Evolutionary conservation across 2,113 vertebrate genomes (phyloP), one percentile per base, ranked within the genome.

Genomic region (Sisor rabdophorus): DNA sequence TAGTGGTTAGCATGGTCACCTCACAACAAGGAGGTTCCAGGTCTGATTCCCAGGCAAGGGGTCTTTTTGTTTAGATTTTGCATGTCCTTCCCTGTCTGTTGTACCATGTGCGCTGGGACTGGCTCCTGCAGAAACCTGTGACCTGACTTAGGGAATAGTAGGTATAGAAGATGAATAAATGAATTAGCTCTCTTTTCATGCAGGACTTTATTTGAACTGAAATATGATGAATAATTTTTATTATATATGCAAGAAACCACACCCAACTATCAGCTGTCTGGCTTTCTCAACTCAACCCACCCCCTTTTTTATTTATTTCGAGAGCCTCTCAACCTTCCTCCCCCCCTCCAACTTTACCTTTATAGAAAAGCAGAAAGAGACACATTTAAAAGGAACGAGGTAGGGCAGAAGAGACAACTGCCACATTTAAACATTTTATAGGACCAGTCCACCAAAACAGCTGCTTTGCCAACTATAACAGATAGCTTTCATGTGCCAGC

Each of bases 381-480:
- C 26, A 60, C 64, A 60, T 69, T 79, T 64, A 71, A 54, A 48
- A 50, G 65, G 24, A 70, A 71, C 32, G 71, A 71, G 63, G 40
- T 12, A 52, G 52, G n/a, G 30, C n/a, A 64, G 72, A 61, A 67
- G 58, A 60, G 47, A 55, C 16, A 67, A n/a, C 12, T 44, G 61
- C 53, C 48, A 40, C 47, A 70, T 68, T 75, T 69, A 56, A 80
- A 76, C 79, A 54, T 89, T 91, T 91, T 89, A 89, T 88, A 86
- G 83, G 89, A 87, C 85, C 84, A 88, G 86, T 88, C 83, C 88
- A 82, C 79, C 87, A 87, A 80, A 85, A 85, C 81, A 61, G 81
- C 83, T 87, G 86, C 84, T 84, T 82, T 87, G 85, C 87, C 87
- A 89, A 86, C 82, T 87, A 87, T 87, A 87, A 86, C 88, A 87